Evolutionary conservation across 2,888 invertebrate species (phyloP).

Genomic region (Colostygia pectinataria): DNA sequence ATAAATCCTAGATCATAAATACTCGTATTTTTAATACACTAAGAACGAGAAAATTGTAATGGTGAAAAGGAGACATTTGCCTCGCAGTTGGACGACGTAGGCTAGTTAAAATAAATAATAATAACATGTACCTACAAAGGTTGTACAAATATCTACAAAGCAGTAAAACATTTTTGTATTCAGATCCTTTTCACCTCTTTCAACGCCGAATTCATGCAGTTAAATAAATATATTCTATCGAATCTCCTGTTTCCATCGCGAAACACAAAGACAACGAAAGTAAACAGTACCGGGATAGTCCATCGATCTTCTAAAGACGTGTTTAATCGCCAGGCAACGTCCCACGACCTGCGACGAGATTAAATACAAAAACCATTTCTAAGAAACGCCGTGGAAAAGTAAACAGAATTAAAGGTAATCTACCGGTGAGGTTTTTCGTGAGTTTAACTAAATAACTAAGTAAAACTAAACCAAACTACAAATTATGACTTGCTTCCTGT

Average conservation of each 20-base stretch:
- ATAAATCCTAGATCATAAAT: no score
- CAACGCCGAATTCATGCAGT: conserved; percentile 10
- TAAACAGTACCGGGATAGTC: conserved; percentile 39
- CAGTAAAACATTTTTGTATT: conserved; percentile 15
- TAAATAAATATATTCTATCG: conserved; percentile 5
- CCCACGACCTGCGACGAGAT: conserved; percentile 47
- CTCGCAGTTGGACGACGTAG: no score
- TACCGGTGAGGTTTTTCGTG: conserved; percentile 2
- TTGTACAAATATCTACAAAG: no score
- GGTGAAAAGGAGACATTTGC: no score
- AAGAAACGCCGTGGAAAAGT: conserved; percentile 22
- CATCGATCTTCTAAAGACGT: conserved; percentile 55
- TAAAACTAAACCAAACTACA: no score
- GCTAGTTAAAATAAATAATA: no score
- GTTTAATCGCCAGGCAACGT: conserved; percentile 61
- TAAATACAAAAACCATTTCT: conserved; percentile 54
- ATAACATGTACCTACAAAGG: no score
- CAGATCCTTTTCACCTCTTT: conserved; percentile 11
- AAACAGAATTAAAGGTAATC: conserved; percentile 13
- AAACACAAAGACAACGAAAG: conserved; percentile 36
- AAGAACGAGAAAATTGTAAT: no score
- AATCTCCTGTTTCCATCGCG: conserved; percentile 17
- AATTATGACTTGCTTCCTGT: no score
- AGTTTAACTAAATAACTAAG: background rate
- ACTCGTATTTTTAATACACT: no score